Percentiles rank a stretch among this genome's conserved stretches.
Conservation (phyloP, 1,140 invertebrate genomes). For the Penaeus chinensis region DNA sequence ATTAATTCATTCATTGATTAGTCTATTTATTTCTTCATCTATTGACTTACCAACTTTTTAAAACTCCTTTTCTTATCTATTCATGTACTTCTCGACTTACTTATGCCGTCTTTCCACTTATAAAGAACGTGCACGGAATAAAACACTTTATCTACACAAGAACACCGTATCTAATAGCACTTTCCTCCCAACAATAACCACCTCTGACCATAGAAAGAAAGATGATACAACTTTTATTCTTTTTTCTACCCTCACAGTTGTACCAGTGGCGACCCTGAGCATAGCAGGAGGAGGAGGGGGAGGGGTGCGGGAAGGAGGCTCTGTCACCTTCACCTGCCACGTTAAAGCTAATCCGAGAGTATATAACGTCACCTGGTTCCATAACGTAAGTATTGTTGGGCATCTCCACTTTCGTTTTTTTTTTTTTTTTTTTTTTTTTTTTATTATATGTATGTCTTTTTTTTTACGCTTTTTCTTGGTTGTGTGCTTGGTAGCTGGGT, state of each 20-base stretch:
- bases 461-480: neutral
- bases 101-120: too few species aligned
- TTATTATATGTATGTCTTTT: neutral
- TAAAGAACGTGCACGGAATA: too few species aligned
- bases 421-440: neutral
- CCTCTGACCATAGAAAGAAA: neutral
- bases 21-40: too few species aligned
- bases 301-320: slow-evolving; percentile 40
- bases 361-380: slow-evolving; percentile 62
- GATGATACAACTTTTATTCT: neutral
- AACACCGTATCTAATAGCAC: too few species aligned
- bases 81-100: too few species aligned
- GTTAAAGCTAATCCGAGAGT: slow-evolving; percentile 57
- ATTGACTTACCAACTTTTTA: too few species aligned
- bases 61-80: too few species aligned
- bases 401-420: too few species aligned
- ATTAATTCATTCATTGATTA: too few species aligned
- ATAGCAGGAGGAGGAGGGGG: slow-evolving; percentile 25
- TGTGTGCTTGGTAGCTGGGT: too few species aligned
- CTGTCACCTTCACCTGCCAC: slow-evolving; percentile 51
- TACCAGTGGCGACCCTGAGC: slow-evolving; percentile 53
- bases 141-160: too few species aligned
- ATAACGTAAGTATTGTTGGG: slow-evolving; percentile 48
- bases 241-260: slow-evolving; percentile 26
- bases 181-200: too few species aligned